Evolutionary conservation across 2,113 vertebrate genomes (phyloP), one percentile per base, ranked within the genome.

Genomic region (Limanda limanda): DNA sequence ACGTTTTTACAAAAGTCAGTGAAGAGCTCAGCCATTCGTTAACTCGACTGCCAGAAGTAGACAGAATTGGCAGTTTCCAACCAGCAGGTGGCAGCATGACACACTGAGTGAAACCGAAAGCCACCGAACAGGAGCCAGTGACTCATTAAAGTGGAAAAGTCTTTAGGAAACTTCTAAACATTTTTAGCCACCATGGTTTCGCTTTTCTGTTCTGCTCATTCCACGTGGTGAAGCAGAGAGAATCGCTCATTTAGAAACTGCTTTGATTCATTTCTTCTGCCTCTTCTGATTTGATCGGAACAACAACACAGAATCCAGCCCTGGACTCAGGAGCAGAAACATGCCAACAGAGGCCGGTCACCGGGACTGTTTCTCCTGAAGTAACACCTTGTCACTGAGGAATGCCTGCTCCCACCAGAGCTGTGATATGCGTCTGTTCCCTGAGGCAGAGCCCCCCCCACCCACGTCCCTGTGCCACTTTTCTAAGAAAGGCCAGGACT

Each of bases 51-150:
- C 23, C 51, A 11, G 4, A 7, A 31, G 5, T 7, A 31, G 31
- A 31, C 31, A 31, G 4, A 23, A 18, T 42, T 8, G 73, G 20
- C 15, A 14, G 18, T n/a, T 75, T 77, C 52, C 11, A 24, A 57
- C 68, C 94, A 94, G 71, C 74, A 93, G 93, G 67, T 76, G 92
- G 85, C 89, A 92, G 81, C 61, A 63, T 76, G 42, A 64, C 68
- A 72, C 18, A 57, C 3, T 12, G 17, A 54, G 17, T 14, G 14
- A 23, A 37, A 57, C 18, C n/a, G 7, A 4, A 21, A 25, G 5
- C 15, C 13, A 37, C 35, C 5, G 10, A 15, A 25, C 6, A 2
- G 27, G 25, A 21, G 17, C 17, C 15, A 4, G 2, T 57, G 6
- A 52, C 23, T 56, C 11, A 40, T 31, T 7, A 31, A 6, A 31